A percentile compares a stretch with the other conserved stretches of the same genome.
These are phyloP conservation scores for Mycalesis mineus DNA, from an alignment of 2,888 invertebrate genomes.

Conservation along the genomic window DNA sequence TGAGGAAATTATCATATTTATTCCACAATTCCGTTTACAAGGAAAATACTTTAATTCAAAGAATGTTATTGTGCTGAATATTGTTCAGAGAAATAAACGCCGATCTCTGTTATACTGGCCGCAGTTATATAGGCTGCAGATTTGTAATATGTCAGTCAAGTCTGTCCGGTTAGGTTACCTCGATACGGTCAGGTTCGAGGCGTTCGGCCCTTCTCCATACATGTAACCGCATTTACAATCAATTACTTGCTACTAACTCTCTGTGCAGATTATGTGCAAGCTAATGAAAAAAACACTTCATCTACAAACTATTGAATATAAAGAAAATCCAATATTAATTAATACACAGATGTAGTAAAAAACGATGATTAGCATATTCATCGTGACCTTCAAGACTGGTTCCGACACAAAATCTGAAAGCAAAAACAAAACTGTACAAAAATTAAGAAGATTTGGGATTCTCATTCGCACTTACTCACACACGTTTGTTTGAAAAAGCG, in stretches of 20 bases:
- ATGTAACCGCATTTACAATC: conserved; percentile 45
- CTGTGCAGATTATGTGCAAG: no score
- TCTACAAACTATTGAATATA: background rate
- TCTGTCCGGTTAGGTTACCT: conserved; percentile 74
- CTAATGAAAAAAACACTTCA: no score
- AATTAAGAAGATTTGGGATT: conserved; percentile 71
- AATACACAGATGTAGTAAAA: conserved; percentile 5
- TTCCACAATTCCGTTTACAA: conserved; percentile 19
- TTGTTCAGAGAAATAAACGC: conserved; percentile 1
- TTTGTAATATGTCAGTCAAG: conserved; percentile 59
- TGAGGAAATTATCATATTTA: conserved; percentile 22
- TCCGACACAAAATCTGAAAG: conserved; percentile 40
- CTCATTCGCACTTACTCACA: conserved; percentile 73
- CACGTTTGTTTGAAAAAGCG: conserved; percentile 61
- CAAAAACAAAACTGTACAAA: conserved; percentile 55
- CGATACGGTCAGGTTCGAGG: conserved; percentile 71
- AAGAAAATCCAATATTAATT: background rate
- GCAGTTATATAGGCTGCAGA: conserved; percentile 22
- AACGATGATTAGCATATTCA: conserved; percentile 13
- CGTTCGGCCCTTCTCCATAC: conserved; percentile 64
- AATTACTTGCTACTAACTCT: background rate
- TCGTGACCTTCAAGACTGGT: conserved; percentile 42
- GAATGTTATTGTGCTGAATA: conserved; percentile 3
- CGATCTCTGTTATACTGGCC: conserved; percentile 2
- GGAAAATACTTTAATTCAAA: conserved; percentile 20